Evolutionary conservation across 2,113 vertebrate species (phyloP).

Genomic region (Melanostigma gelatinosum): DNA sequence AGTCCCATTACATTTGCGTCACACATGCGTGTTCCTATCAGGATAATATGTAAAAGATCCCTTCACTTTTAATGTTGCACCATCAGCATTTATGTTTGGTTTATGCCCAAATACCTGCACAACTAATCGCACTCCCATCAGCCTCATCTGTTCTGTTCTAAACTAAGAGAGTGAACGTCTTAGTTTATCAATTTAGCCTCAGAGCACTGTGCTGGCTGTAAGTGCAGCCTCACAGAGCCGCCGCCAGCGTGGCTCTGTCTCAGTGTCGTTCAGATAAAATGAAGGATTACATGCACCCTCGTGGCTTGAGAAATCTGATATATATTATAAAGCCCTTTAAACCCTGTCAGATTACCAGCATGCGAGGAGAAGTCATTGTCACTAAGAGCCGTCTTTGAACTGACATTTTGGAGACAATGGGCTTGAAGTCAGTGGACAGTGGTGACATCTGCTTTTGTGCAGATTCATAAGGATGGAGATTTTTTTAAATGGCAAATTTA

Average conservation of each 20-base stretch:
- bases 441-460: neutral
- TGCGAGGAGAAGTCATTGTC: neutral
- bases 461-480: neutral
- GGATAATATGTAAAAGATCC: neutral
- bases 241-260: neutral
- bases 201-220: neutral
- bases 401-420: neutral
- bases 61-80: neutral
- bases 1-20: neutral
- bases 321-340: neutral
- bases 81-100: too few relatives aligned
- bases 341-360: neutral
- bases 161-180: neutral
- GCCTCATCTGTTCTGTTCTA: neutral
- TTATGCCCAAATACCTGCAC: neutral
- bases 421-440: neutral
- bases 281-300: slow-evolving; percentile 9
- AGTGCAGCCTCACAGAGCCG: neutral
- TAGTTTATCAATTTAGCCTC: neutral
- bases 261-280: slow-evolving; percentile 11
- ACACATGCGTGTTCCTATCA: neutral
- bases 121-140: neutral
- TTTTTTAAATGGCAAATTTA: neutral
- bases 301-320: neutral
- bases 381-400: neutral